phyloP scores from a whole-genome alignment of 1,140 invertebrate genomes.

The Solenopsis fugax region DNA sequence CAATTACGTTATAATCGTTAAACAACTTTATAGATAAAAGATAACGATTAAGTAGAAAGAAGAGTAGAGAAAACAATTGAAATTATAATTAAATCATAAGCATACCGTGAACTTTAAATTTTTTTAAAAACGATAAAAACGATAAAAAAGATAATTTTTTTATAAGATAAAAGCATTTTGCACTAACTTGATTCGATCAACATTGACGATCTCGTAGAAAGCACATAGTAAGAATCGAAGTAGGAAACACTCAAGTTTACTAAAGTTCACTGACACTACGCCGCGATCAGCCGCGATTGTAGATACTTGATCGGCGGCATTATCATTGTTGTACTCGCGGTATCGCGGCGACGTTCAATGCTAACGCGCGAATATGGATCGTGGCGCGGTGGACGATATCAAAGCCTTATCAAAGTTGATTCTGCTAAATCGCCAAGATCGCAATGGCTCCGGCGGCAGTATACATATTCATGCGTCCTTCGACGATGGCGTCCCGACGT shows the following conservation, averaged over 20 bases:
- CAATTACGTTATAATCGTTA: not conserved
- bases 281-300: not conserved
- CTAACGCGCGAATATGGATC: not conserved
- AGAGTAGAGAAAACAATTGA: not conserved
- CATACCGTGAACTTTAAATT: not conserved
- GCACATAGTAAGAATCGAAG: not conserved
- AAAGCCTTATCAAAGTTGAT: slow-evolving; percentile 4
- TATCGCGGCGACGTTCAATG: not conserved
- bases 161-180: not conserved
- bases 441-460: slow-evolving; percentile 39
- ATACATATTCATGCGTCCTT: slow-evolving; percentile 86
- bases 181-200: not conserved
- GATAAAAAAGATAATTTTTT: no score
- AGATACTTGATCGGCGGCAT: not conserved
- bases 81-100: not conserved
- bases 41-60: not conserved
- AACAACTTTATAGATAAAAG: not conserved
- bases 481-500: slow-evolving; percentile 84
- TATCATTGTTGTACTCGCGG: not conserved
- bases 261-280: slow-evolving; percentile 46
- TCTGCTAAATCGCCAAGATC: slow-evolving; percentile 35
- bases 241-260: slow-evolving; percentile 20
- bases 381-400: not conserved
- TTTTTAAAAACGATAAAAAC: no score
- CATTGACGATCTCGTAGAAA: not conserved